Evolutionary conservation across 2,113 vertebrate species (phyloP).

Genomic region (Halcyon malimbica): DNA sequence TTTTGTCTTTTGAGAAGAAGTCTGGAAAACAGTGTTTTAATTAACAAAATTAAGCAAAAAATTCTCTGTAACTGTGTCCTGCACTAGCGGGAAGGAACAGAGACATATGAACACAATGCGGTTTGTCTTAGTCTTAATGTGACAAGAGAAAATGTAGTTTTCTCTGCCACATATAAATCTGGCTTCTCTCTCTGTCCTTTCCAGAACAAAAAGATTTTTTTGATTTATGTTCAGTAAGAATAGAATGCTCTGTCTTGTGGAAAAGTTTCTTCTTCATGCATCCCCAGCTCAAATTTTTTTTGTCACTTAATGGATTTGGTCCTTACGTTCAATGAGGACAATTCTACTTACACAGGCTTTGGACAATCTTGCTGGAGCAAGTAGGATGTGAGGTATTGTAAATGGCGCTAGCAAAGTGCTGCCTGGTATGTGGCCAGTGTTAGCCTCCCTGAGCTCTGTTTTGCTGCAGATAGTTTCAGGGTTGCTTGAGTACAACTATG

Average conservation of each 20-base stretch:
- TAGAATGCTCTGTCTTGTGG: neutral
- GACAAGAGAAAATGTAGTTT: neutral
- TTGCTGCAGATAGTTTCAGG: neutral
- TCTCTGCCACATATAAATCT: neutral
- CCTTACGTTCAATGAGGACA: fast-evolving
- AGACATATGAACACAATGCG: neutral
- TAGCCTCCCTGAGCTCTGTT: neutral
- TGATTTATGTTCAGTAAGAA: neutral
- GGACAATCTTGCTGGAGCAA: neutral
- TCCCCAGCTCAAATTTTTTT: neutral
- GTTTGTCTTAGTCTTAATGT: neutral
- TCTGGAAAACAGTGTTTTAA: neutral
- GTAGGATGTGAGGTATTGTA: neutral
- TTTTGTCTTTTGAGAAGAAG: neutral
- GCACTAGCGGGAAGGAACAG: neutral
- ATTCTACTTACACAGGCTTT: neutral
- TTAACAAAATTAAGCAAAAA: neutral
- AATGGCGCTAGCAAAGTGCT: neutral
- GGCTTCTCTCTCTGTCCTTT: neutral
- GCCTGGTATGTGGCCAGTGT: neutral
- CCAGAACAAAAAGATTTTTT: neutral
- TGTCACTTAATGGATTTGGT: neutral
- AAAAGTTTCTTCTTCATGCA: neutral
- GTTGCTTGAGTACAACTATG: neutral
- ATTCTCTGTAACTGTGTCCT: neutral